A percentile compares a stretch with the other conserved stretches of the same genome.
Evolutionary conservation across 2,888 invertebrate genomes (phyloP).

Genomic region (Lasioglossum lativentre): DNA sequence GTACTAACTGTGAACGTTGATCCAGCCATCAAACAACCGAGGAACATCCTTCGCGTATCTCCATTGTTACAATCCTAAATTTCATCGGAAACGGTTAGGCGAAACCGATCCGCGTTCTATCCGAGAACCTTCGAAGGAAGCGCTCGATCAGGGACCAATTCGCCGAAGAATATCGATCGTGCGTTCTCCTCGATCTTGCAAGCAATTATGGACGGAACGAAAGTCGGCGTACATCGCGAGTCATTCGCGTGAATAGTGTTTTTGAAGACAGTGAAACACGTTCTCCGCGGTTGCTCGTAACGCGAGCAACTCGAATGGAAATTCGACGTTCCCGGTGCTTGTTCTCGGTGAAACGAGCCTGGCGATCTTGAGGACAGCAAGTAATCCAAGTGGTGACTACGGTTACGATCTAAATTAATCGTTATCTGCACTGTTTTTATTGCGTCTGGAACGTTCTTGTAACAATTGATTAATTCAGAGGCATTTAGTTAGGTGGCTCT

Average conservation of each 20-base stretch:
- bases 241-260: background rate
- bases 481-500: background rate
- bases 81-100: background rate
- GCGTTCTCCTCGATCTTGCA: conserved; percentile 48
- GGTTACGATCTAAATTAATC: too few relatives aligned
- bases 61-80: background rate
- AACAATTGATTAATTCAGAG: background rate
- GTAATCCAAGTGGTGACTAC: too few relatives aligned
- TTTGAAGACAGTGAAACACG: background rate
- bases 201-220: conserved; percentile 66
- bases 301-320: background rate
- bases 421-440: too few relatives aligned
- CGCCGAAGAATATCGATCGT: background rate
- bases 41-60: background rate
- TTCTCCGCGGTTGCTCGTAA: background rate
- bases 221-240: background rate
- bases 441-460: background rate
- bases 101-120: background rate
- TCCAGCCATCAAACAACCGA: conserved; percentile 23
- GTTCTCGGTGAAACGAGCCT: background rate
- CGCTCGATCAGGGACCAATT: background rate
- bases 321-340: conserved; percentile 1
- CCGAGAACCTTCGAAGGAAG: background rate
- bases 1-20: conserved; percentile 34
- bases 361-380: background rate